phyloP scores from a whole-genome alignment of 1,140 invertebrate species.

The Eurytemora carolleeae region DNA sequence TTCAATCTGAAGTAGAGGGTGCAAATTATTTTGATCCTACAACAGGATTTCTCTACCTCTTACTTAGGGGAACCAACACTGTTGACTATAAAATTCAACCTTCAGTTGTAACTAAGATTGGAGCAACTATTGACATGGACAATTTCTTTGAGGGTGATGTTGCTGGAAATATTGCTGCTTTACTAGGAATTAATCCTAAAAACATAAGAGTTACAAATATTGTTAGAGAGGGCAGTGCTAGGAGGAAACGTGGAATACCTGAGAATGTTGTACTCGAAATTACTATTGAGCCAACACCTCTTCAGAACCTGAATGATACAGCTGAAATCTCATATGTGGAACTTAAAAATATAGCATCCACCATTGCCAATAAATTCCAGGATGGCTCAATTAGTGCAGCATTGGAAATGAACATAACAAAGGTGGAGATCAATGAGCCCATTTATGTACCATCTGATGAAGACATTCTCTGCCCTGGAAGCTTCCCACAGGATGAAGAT shows the following conservation, averaged over 20 bases:
- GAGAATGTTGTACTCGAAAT: neutral
- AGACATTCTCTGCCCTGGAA: too few relatives aligned
- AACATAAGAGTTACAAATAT: conserved; percentile 16
- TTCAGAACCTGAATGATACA: neutral
- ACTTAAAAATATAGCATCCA: neutral
- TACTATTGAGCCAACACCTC: neutral
- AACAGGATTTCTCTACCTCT: conserved; percentile 11
- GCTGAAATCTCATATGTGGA: neutral
- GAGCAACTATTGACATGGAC: conserved; percentile 3
- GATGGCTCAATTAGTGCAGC: neutral
- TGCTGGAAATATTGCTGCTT: conserved; percentile 6
- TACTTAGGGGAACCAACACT: conserved; percentile 8
- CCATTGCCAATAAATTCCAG: neutral
- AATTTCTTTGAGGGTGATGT: conserved; percentile 17
- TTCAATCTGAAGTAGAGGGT: neutral
- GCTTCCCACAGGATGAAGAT: neutral
- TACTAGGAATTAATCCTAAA: conserved; percentile 7
- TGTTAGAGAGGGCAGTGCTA: conserved; percentile 9
- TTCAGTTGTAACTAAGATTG: conserved; percentile 9
- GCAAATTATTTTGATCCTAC: conserved; percentile 14
- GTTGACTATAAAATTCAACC: conserved; percentile 14
- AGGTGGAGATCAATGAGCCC: neutral
- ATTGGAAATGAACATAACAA: neutral
- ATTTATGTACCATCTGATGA: neutral
- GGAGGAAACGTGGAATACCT: neutral